A percentile compares a stretch with the other conserved stretches of the same genome.
These are phyloP conservation scores for Lucilia sericata DNA, from an alignment of 1,140 invertebrate genomes.

Conservation along the genomic window DNA sequence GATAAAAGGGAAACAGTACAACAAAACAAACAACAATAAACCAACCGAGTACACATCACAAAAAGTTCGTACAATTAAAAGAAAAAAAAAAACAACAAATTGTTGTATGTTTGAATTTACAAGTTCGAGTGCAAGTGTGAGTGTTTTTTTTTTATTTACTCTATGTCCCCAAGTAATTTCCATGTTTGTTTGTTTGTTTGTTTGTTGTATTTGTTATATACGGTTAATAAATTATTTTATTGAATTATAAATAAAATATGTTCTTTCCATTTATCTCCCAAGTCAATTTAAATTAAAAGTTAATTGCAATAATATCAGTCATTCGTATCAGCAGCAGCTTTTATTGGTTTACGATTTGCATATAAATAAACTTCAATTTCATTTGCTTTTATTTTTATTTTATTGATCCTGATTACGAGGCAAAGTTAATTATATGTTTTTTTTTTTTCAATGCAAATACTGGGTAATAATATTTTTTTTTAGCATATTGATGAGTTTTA, in stretches of 20 bases:
- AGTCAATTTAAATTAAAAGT: background rate
- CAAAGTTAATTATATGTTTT: too few relatives aligned
- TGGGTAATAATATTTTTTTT: too few relatives aligned
- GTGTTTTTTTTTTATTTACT: background rate
- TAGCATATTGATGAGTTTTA: too few relatives aligned
- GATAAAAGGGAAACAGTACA: background rate
- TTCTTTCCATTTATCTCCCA: background rate
- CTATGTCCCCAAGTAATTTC: background rate
- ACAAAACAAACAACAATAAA: too few relatives aligned
- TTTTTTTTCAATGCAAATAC: too few relatives aligned
- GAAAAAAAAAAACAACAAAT: background rate
- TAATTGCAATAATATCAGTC: background rate
- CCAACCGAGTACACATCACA: too few relatives aligned
- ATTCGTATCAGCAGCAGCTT: too few relatives aligned
- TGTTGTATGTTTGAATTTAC: background rate
- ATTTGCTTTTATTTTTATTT: too few relatives aligned
- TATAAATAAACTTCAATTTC: too few relatives aligned
- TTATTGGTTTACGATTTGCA: too few relatives aligned
- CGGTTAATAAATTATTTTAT: slow-evolving; percentile 6
- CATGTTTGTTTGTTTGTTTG: background rate
- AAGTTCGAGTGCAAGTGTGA: too few relatives aligned
- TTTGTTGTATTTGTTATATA: background rate
- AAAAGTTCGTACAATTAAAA: background rate
- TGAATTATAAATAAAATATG: slow-evolving; percentile 9
- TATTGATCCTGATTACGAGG: too few relatives aligned